Conservation (phyloP, 2,888 invertebrate genomes). For the Phaonia tiefii region DNA sequence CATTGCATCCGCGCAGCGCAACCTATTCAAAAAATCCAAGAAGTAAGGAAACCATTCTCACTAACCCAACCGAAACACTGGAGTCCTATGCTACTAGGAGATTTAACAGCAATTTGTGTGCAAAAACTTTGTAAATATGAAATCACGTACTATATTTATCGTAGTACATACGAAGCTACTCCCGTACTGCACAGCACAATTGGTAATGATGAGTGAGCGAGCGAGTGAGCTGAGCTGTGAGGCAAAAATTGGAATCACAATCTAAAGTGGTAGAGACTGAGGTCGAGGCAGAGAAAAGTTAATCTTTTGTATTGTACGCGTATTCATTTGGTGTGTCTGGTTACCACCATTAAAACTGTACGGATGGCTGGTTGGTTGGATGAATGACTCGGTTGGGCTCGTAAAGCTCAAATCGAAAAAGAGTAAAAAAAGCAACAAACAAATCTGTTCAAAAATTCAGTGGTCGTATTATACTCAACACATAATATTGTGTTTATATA, state of each 20-base stretch:
- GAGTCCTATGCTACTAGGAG: no score
- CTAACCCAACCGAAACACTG: constrained; percentile 12
- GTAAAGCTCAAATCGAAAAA: not conserved
- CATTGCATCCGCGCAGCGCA: not conserved
- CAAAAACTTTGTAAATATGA: constrained; percentile 16
- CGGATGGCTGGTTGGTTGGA: constrained; percentile 37
- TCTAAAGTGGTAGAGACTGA: not conserved
- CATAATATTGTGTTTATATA: constrained; percentile 51
- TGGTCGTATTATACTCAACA: constrained; percentile 49
- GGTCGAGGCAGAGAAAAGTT: not conserved
- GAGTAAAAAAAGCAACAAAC: constrained; percentile 60
- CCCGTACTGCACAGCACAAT: constrained; percentile 27
- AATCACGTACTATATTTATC: constrained; percentile 17
- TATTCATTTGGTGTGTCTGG: not conserved
- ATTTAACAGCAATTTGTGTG: not conserved
- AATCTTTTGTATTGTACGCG: constrained; percentile 3
- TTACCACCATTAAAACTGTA: constrained; percentile 45
- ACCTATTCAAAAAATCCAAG: no score
- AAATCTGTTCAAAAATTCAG: constrained; percentile 54
- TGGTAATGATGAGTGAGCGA: constrained; percentile 20
- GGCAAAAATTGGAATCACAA: not conserved
- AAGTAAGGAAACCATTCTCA: constrained; percentile 35
- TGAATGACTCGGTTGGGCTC: constrained; percentile 10
- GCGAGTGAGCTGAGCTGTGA: constrained; percentile 6
- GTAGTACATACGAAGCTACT: constrained; percentile 10